Percentiles rank a stretch among this genome's conserved stretches.
phyloP scores from a whole-genome alignment of 2,797 vertebrate genomes.

The Tenualosa thibaudeaui region DNA sequence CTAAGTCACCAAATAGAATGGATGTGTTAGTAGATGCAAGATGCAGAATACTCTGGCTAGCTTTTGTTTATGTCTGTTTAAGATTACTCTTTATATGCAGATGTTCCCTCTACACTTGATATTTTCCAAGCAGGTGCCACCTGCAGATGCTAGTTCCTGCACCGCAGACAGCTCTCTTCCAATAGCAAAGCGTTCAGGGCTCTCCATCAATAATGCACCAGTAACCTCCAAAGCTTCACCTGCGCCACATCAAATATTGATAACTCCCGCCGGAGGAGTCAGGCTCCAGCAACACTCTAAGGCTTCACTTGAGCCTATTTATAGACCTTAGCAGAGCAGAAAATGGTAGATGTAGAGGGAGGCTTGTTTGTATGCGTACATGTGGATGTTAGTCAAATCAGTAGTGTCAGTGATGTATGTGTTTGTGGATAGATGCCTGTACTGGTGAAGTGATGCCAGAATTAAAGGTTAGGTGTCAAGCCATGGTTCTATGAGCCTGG shows the following conservation, averaged over 20 bases:
- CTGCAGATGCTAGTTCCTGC: not conserved
- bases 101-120: not conserved
- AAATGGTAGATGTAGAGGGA: not conserved
- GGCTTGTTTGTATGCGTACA: not conserved
- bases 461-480: not conserved
- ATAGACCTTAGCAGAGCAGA: slow-evolving; percentile 7
- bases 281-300: slow-evolving; percentile 21
- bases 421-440: not conserved
- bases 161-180: slow-evolving; percentile 22
- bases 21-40: no score
- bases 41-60: no score
- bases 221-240: slow-evolving; percentile 54
- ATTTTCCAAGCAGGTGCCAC: no score
- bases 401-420: not conserved
- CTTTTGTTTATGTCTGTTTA: no score
- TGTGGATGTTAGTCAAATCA: not conserved
- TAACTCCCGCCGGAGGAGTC: slow-evolving; percentile 37
- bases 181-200: slow-evolving; percentile 63
- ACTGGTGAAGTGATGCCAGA: not conserved
- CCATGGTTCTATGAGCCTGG: slow-evolving; percentile 41
- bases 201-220: slow-evolving; percentile 71
- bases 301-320: slow-evolving; percentile 24
- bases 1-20: no score
- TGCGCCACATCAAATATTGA: slow-evolving; percentile 69
- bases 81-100: not conserved